phyloP scores from a whole-genome alignment of 2,888 invertebrate genomes.

The Sarcophaga variegata region DNA sequence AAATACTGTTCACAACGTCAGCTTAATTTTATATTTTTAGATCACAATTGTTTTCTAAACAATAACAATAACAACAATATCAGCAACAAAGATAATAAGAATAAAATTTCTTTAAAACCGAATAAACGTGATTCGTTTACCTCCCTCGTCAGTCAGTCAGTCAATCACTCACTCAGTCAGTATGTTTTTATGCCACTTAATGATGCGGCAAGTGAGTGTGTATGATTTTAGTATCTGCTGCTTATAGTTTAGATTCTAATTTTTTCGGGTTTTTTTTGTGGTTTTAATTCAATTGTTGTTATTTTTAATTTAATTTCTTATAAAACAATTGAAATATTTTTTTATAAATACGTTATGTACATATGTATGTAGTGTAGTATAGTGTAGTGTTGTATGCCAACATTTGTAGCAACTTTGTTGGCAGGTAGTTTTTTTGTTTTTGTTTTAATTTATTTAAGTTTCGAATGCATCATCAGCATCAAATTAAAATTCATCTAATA shows the following conservation, averaged over 20 bases:
- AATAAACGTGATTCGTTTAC: conserved; percentile 40
- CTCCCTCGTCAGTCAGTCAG: neutral
- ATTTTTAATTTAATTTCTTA: neutral
- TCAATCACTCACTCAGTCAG: no score
- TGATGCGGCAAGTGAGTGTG: conserved; percentile 6
- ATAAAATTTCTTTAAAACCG: neutral
- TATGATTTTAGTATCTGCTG: neutral
- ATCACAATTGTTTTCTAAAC: conserved; percentile 17
- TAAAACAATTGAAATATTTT: neutral
- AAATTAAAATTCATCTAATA: conserved; percentile 21
- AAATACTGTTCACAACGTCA: conserved; percentile 11
- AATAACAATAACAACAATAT: neutral
- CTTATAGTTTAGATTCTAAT: neutral
- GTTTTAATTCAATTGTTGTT: conserved; percentile 17
- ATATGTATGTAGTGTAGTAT: no score
- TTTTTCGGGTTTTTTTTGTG: neutral
- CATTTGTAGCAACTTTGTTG: conserved; percentile 58
- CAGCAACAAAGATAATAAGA: neutral
- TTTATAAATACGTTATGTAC: no score
- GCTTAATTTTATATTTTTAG: conserved; percentile 21
- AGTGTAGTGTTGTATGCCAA: conserved; percentile 39
- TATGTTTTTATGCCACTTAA: neutral
- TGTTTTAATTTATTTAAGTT: conserved; percentile 24
- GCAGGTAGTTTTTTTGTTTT: conserved; percentile 46
- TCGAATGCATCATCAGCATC: conserved; percentile 44